Evolutionary conservation across 2,797 vertebrate genomes (phyloP), one percentile per base, ranked within the genome.

Genomic region (Onychomys torridus): DNA sequence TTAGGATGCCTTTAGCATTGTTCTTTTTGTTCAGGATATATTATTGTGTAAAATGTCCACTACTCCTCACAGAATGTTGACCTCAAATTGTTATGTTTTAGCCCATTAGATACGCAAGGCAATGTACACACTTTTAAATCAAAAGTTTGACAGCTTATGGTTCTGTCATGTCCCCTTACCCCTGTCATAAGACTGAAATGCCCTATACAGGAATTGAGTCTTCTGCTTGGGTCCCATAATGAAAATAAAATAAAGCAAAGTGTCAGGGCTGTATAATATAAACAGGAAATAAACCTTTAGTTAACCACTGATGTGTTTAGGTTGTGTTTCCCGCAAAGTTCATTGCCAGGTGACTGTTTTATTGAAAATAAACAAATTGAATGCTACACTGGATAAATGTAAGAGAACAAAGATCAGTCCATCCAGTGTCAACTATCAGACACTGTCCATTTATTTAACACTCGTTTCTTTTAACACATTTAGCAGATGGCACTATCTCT

Each of bases 331-430:
- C 77, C 63, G 10, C 40, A 59, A 88, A 89, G 84, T 10, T 49
- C 78, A 32, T 14, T 77, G 55, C 37, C 52, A 46, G 46, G 6
- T 92, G 71, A 93, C n/a, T 65, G 11, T 37, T 55, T 27, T 89
- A 78, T 91, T 81, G 81, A 89, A 75, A 34, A 43, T 90, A 78
- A 96, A 57, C 17, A 92, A 79, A 88, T 5, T 81, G n/a, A 81
- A 55, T 3, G 23, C 69, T 81, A 32, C 4, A 27, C 12, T 76
- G 90, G 59, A 55, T 29, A n/a, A 43, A 61, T 71, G 23, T 77
- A 90, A 77, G 84, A 81, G 52, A 76, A 23, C 73, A 73, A 57
- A 90, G 43, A 67, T 5, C 29, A 19, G 81, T 84, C 46, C 14
- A 3, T 79, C 46, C 90, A 86, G 32, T 49, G 59, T 23, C 46